A percentile compares a stretch with the other conserved stretches of the same genome.
Evolutionary conservation across 1,140 invertebrate species (phyloP).

Genomic region (Cotesia chilonis): DNA sequence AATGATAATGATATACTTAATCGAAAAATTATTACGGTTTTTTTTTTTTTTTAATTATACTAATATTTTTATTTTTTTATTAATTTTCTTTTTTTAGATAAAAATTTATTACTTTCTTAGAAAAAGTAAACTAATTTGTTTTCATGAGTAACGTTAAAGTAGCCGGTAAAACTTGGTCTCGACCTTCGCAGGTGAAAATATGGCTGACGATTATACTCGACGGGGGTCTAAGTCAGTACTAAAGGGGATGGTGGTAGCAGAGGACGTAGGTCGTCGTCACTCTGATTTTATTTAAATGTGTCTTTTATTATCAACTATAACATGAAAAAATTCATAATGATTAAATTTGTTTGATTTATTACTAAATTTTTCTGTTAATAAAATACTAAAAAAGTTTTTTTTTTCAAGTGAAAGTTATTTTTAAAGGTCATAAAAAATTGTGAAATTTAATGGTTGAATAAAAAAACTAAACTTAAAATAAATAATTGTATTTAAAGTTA

Average conservation of each 20-base stretch:
- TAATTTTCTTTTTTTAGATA: no score
- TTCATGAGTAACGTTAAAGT: neutral
- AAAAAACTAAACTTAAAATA: no score
- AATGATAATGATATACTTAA: neutral
- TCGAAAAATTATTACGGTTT: no score
- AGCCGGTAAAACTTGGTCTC: neutral
- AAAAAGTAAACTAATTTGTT: neutral
- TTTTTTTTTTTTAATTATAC: no score
- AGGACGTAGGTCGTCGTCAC: constrained; percentile 13
- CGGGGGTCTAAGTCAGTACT: constrained; percentile 27
- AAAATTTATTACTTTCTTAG: no score
- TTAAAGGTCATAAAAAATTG: no score
- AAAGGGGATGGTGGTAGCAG: constrained; percentile 32
- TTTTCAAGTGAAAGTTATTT: no score
- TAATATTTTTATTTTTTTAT: no score
- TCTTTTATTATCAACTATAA: neutral
- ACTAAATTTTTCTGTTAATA: no score
- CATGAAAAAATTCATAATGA: neutral
- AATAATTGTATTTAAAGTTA: no score
- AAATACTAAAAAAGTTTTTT: no score
- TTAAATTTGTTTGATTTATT: neutral
- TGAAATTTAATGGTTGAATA: no score
- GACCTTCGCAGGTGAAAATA: constrained; percentile 34
- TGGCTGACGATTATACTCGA: constrained; percentile 13
- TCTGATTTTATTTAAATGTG: neutral